Conservation (phyloP, 2,113 vertebrate genomes). For the Daboia siamensis region DNA sequence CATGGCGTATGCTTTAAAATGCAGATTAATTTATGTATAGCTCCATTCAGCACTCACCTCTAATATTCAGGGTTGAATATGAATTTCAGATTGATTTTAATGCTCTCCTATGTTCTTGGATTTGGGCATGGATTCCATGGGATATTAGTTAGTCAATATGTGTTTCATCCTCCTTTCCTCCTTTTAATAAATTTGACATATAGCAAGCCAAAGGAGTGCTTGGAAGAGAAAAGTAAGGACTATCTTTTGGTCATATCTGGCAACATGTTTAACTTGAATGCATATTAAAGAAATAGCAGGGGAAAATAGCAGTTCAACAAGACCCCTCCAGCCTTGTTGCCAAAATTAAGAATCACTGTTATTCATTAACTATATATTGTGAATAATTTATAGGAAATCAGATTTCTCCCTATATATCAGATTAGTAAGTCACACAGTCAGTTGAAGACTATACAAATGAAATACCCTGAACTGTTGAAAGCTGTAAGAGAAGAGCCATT, state of each 20-base stretch:
- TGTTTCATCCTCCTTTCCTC: neutral
- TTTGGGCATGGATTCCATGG: neutral
- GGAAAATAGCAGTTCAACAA: neutral
- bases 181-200: neutral
- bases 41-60: neutral
- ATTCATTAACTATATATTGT: neutral
- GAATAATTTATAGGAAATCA: neutral
- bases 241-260: neutral
- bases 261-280: too few species aligned
- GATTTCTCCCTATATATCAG: neutral
- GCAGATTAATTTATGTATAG: neutral
- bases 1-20: neutral
- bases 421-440: neutral
- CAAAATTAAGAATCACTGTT: neutral
- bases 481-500: neutral
- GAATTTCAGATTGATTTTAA: neutral
- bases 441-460: neutral
- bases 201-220: neutral
- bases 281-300: neutral
- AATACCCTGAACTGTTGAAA: neutral
- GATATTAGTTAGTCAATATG: neutral
- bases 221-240: neutral
- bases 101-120: neutral
- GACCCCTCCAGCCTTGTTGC: neutral
- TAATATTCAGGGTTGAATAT: neutral